Percentiles rank a stretch among this genome's conserved stretches.
These are phyloP conservation scores for Cheilinus undulatus DNA, from an alignment of 2,113 vertebrate species.

Conservation along the genomic window DNA sequence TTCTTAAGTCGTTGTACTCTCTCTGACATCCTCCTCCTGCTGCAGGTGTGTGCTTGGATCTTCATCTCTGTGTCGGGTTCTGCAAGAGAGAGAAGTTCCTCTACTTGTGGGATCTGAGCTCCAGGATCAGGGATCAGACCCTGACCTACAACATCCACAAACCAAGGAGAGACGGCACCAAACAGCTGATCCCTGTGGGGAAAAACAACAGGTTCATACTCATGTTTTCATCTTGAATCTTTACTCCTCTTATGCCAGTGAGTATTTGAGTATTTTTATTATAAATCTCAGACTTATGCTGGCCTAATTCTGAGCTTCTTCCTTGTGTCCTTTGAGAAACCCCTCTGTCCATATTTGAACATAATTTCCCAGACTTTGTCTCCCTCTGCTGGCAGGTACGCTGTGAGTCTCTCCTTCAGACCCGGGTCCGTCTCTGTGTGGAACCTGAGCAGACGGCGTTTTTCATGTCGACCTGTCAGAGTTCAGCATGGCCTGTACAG, in stretches of 20 bases:
- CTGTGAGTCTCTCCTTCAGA: slow-evolving; percentile 64
- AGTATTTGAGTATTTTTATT: too few species aligned
- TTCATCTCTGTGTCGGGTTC: slow-evolving; percentile 71
- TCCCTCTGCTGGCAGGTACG: slow-evolving; percentile 58
- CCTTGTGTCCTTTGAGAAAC: too few species aligned
- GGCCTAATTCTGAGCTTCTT: too few species aligned
- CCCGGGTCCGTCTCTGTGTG: slow-evolving; percentile 64
- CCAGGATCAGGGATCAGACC: slow-evolving; percentile 73
- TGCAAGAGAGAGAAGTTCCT: slow-evolving; percentile 72
- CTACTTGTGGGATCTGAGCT: slow-evolving; percentile 71
- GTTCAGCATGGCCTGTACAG: slow-evolving; percentile 75
- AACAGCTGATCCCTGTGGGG: slow-evolving; percentile 64
- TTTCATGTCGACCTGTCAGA: slow-evolving; percentile 58
- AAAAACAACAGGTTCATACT: slow-evolving; percentile 60
- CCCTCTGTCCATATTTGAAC: too few species aligned
- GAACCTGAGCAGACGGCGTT: slow-evolving; percentile 71
- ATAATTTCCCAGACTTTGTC: slow-evolving; percentile 1
- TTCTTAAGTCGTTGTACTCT: neutral
- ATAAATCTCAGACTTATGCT: too few species aligned
- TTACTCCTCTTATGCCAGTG: too few species aligned
- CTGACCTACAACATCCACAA: slow-evolving; percentile 75
- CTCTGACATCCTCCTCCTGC: neutral
- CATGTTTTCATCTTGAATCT: too few species aligned
- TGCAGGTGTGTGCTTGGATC: slow-evolving; percentile 71
- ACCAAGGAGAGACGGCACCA: slow-evolving; percentile 67